Evolutionary conservation across 2,113 vertebrate species (phyloP).

Genomic region (Opisthocomus hoazin): DNA sequence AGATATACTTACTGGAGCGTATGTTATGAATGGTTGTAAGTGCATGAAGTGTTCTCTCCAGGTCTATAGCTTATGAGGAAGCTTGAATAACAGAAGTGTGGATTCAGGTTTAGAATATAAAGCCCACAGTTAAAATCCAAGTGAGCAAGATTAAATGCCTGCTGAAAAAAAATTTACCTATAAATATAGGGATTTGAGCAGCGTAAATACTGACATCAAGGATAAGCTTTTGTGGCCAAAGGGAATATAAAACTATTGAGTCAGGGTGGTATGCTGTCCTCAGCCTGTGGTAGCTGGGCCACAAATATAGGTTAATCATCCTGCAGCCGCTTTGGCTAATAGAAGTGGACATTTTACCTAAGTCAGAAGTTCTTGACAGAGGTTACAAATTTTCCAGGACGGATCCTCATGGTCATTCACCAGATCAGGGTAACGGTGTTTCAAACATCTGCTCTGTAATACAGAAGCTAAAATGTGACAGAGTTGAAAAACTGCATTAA

Average conservation of each 20-base stretch:
- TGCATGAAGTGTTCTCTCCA: fast-evolving
- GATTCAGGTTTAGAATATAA: not conserved
- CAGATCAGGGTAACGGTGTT: fast-evolving
- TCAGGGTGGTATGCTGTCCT: not conserved
- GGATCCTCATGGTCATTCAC: not conserved
- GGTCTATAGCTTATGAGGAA: not conserved
- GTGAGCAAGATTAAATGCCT: not conserved
- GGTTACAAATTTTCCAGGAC: not conserved
- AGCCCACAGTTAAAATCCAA: not conserved
- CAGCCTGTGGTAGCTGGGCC: not conserved
- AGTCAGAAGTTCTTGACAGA: not conserved
- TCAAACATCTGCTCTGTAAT: not conserved
- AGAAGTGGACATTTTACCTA: not conserved
- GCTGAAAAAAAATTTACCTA: not conserved
- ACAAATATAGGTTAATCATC: not conserved
- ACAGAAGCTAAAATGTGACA: not conserved
- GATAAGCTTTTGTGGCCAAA: not conserved
- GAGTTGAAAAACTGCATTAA: not conserved
- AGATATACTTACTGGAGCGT: not conserved
- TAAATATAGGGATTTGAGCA: not conserved
- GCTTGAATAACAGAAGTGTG: not conserved
- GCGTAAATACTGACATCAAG: not conserved
- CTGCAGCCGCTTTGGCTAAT: not conserved
- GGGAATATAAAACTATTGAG: not conserved
- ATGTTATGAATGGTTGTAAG: fast-evolving